Evolutionary conservation across 2,888 invertebrate genomes (phyloP), one percentile per base, ranked within the genome.

Genomic region (Microctonus brassicae): DNA sequence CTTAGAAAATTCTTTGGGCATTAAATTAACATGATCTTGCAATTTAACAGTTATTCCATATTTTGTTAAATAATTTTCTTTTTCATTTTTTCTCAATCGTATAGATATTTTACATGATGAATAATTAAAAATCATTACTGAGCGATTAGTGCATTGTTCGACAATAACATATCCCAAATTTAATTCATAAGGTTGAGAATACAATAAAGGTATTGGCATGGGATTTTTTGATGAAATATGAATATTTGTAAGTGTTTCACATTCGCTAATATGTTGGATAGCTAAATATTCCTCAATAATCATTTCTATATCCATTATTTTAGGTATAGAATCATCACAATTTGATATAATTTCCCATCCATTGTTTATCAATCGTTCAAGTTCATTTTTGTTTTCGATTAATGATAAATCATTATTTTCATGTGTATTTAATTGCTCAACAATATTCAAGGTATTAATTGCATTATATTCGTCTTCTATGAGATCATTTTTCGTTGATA

Each of bases 221-320:
- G 73, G 68, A 78, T 82, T 29, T 70, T 68, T 42, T 33, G 65
- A 70, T 10, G 52, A 71, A 53, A 84, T 86, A 78, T 88, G 88
- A 1, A 83, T 74, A 20, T 75, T 64, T 17, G 88, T 77, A 62
- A 89, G 76, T 36, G 88, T 87, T 34, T 89, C 88, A 66, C 88
- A 87, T 0, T 83, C 77, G 73, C 85, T 84, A 13, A 92, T 86
- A 76, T 90, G 88, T 47, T 89, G 84, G 66, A 87, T 88, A 1
- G 90, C 88, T 62, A 91, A 80, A 75, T 88, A 82, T 77, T 91
- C 88, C 83, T 93, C 92, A 74, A 91, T 89, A 1, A 91, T 90
- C 82, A 92, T 87, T 69, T 91, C 90, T 67, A 92, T 91, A 75
- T 92, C 92, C 84, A 90, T 88, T n/a, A 79, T 76, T 7, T 89